Base-by-base conservation (phyloP, 2,888 invertebrate species). In the Lutraria lutraria region DNA sequence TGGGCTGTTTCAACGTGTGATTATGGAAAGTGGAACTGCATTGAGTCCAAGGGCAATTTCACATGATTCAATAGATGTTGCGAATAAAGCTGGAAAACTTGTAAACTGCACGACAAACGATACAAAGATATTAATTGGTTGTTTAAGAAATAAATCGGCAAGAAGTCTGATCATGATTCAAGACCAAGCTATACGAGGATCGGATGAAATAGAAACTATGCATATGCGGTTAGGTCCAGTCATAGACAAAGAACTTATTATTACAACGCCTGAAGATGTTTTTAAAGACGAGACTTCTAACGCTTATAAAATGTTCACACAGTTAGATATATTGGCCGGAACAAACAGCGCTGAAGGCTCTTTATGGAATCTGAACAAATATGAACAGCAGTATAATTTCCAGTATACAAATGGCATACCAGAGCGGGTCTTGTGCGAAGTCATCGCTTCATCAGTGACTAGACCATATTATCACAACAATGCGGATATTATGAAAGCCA, bases 31-130 rank as follows among this genome's bases (percentile, higher is more conserved):
- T 76, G 93, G 94, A 15, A 83, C 91, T 3, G 98, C 99, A 1
- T 98, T 98, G 0, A 98, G 98, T 12, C 98, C 99, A 0, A 72
- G 89, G 43, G 91, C 91, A 15, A 80, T 93, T 16, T 86, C 90
- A 0, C 81, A 88, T n/a, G 83, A 79, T 34, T 81, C 93, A 3
- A 56, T 25, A 60, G 52, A 79, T 10, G 88, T 82, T 16, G 90
- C 91, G 19, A 12, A 19, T 15, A 81, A 81, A 43, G 34, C 87
- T n/a, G 93, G 88, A 53, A 81, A 88, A 60, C 81, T 86, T n/a
- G 43, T 92, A 29, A 86, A 89, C 29, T 90, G 92, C 60, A 34
- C 88, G 1, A 68, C 68, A n/a, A 60, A 79, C 8, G 43, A 43
- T 31, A n/a, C 54, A 12, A 31, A 86, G n/a, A 34, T 91, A 15